These are phyloP conservation scores for Callimico goeldii DNA, from an alignment of 2,797 vertebrate species.

Conservation along the genomic window DNA sequence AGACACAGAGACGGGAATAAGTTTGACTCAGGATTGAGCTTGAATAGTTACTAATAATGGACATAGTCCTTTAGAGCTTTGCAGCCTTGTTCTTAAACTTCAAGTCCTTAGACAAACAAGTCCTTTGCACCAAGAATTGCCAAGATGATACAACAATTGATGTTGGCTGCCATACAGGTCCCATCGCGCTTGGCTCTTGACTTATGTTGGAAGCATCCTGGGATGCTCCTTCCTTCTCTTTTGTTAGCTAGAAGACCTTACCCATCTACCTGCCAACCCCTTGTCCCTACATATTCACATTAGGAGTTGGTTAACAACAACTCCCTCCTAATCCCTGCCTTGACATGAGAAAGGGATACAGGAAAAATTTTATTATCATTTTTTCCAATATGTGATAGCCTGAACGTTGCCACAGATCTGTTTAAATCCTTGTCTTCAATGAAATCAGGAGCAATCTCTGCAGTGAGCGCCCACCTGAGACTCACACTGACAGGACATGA, in stretches of 20 bases:
- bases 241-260: not conserved
- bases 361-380: not conserved
- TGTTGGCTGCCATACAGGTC: not conserved
- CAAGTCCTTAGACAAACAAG: not conserved
- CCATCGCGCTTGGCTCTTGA: not conserved
- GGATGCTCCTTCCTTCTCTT: not conserved
- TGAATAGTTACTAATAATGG: not conserved
- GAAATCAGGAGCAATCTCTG: not conserved
- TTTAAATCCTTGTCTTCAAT: not conserved
- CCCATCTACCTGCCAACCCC: accelerated
- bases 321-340: not conserved
- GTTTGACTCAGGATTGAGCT: not conserved
- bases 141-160: not conserved
- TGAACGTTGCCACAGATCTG: not conserved
- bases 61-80: not conserved
- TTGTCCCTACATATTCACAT: not conserved
- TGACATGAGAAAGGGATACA: not conserved
- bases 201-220: not conserved
- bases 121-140: not conserved
- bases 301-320: not conserved
- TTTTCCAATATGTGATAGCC: not conserved
- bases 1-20: not conserved
- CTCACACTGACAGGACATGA: not conserved
- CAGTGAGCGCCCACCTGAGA: not conserved
- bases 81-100: not conserved